Evolutionary conservation across 2,888 invertebrate species (phyloP).

Genomic region (Metacarcinus magister): DNA sequence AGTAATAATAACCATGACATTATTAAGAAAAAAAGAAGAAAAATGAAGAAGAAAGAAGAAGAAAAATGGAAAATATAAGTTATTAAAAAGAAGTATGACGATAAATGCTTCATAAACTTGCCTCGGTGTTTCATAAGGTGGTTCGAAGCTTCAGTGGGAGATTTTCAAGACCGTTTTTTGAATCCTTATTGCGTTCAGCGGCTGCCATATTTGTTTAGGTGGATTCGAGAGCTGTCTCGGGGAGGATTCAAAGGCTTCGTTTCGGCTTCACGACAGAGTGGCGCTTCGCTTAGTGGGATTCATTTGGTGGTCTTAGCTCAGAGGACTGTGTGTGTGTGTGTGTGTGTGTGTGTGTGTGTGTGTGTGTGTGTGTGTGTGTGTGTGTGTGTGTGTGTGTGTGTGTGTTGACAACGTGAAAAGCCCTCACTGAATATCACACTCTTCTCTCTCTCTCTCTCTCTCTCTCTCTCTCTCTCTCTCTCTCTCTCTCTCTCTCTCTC

Average conservation of each 20-base stretch:
- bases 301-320: no score
- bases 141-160: neutral
- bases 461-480: no score
- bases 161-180: neutral
- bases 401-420: no score
- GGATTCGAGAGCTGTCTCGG: neutral
- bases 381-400: neutral
- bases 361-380: neutral
- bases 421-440: no score
- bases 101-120: constrained; percentile 42
- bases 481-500: no score
- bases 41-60: neutral
- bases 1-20: no score
- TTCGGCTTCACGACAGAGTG: constrained; percentile 9
- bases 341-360: no score
- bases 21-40: neutral
- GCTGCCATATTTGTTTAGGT: neutral
- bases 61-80: neutral
- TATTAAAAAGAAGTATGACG: neutral
- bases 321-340: no score
- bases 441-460: no score
- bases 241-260: neutral
- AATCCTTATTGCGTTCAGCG: constrained; percentile 36
- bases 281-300: constrained; percentile 10
- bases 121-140: constrained; percentile 3